Percentiles rank a stretch among this genome's conserved stretches.
Conservation (phyloP, 1,140 invertebrate species). For the Brachionus sp. region DNA sequence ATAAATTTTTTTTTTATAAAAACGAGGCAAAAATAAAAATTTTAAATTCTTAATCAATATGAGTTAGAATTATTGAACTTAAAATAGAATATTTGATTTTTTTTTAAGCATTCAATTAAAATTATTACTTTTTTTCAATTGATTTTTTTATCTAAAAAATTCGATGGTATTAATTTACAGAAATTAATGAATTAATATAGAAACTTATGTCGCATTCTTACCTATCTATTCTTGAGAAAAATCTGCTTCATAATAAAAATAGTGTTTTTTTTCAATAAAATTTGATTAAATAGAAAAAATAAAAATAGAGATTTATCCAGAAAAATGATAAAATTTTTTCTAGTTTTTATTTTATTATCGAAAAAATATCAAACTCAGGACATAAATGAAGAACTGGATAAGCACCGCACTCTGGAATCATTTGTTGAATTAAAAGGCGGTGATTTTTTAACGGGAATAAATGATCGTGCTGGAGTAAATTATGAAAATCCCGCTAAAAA, state of each 20-base stretch:
- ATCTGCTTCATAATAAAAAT: background rate
- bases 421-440: conserved; percentile 47
- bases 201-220: background rate
- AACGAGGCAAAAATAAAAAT: too few species aligned
- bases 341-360: background rate
- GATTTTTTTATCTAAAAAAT: too few species aligned
- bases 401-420: conserved; percentile 17
- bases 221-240: background rate
- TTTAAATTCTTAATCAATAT: too few species aligned
- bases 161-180: too few species aligned
- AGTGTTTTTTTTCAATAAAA: background rate
- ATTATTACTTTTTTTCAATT: too few species aligned
- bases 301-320: background rate
- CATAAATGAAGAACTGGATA: background rate
- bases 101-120: too few species aligned
- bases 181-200: background rate
- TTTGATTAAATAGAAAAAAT: background rate
- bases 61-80: too few species aligned
- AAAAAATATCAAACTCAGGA: background rate
- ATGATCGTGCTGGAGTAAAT: conserved; percentile 49
- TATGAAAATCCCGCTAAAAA: conserved; percentile 54
- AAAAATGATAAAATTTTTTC: background rate
- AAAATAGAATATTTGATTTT: too few species aligned
- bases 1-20: too few species aligned
- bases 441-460: conserved; percentile 52